Evolutionary conservation across 2,888 invertebrate species (phyloP), one percentile per base, ranked within the genome.

Genomic region (Dioctria linearis): DNA sequence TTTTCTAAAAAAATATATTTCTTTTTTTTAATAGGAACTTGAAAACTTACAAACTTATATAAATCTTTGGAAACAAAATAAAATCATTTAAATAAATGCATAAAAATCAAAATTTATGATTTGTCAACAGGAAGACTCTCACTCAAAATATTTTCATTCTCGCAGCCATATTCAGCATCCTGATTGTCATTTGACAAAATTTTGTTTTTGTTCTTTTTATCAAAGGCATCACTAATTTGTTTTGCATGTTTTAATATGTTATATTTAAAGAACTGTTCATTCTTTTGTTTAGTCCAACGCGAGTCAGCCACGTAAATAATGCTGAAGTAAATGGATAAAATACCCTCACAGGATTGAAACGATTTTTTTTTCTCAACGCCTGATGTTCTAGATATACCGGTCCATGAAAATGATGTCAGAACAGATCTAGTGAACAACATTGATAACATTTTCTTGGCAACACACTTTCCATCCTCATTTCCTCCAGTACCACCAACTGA

Each of bases 351-450:
- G 25, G 25, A 25, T 25, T 25, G 25, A 25, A 25, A 25, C 25
- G 25, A 25, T 25, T 25, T 51, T 51, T n/a, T 51, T 51, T 51
- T 51, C 11, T 51, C 51, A 51, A 51, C 11, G 6, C 51, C 51
- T 11, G 51, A 11, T 51, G 51, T 51, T 51, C 51, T 51, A 51
- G 51, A 51, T 51, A 51, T 51, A 6, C 51, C 51, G 6, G 51
- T 51, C 51, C 51, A 51, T 51, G n/a, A n/a, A n/a, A n/a, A n/a
- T n/a, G 51, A 51, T 9, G 51, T 51, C 51, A 51, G 51, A 51
- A 51, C 51, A 11, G 51, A 51, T 25, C 25, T 25, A 25, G 25
- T 25, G 25, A 25, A 25, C 25, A 25, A 25, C 25, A 25, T 25
- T 25, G 25, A 25, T 25, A 25, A 25, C 25, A 25, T 25, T 25